phyloP scores from a whole-genome alignment of 2,888 invertebrate species.

The Augiades crinisus region DNA sequence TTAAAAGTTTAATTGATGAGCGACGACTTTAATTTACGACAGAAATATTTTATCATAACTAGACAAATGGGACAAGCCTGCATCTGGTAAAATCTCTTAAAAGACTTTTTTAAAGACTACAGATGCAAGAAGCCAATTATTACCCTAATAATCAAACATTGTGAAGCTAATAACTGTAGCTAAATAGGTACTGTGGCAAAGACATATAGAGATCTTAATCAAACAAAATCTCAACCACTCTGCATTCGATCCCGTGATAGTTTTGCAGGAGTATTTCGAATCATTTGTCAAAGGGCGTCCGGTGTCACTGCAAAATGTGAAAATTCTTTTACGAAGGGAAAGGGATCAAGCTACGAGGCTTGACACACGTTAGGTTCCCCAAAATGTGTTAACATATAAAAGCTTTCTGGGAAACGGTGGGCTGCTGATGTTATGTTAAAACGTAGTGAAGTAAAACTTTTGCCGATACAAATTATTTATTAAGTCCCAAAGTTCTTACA shows the following conservation, averaged over 20 bases:
- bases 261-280: slow-evolving; percentile 16
- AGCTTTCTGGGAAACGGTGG: slow-evolving; percentile 15
- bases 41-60: no score
- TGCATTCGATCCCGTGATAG: not conserved
- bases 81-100: no score
- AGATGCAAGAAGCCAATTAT: no score
- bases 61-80: no score
- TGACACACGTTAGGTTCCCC: slow-evolving; percentile 37
- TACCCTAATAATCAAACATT: no score
- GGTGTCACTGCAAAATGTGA: slow-evolving; percentile 36
- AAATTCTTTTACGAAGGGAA: slow-evolving; percentile 48
- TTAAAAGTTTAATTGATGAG: no score
- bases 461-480: not conserved
- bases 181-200: no score
- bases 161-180: no score
- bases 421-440: not conserved
- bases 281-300: slow-evolving; percentile 35
- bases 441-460: not conserved
- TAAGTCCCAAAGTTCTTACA: not conserved
- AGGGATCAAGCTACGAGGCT: slow-evolving; percentile 46
- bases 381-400: slow-evolving; percentile 37
- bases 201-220: not conserved
- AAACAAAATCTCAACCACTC: not conserved
- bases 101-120: no score
- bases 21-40: no score